phyloP scores from a whole-genome alignment of 2,797 vertebrate genomes.

The Darevskia mixta region DNA sequence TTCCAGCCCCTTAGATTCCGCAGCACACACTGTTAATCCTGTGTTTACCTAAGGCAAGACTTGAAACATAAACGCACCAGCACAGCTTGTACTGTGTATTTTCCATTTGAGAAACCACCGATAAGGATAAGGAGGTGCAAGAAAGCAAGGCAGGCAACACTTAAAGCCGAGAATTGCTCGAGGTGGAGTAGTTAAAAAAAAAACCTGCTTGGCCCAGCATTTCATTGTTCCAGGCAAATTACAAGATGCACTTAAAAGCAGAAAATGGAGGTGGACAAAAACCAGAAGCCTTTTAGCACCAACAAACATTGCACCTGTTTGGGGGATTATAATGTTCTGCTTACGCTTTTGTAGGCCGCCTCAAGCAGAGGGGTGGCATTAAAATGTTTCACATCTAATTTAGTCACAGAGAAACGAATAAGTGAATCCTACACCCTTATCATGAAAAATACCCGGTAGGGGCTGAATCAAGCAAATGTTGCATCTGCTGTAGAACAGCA shows the following conservation, averaged over 20 bases:
- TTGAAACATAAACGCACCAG: slow-evolving; percentile 18
- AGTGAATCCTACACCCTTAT: neutral
- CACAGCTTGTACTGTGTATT: slow-evolving; percentile 37
- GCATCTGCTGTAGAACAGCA: neutral
- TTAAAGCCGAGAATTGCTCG: accelerated
- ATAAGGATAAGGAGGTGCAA: slow-evolving; percentile 45
- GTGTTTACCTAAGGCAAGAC: slow-evolving; percentile 66
- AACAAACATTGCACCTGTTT: too few relatives aligned
- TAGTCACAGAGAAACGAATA: too few relatives aligned
- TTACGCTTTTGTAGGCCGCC: neutral
- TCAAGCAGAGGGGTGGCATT: neutral
- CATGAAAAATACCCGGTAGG: neutral
- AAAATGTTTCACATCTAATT: neutral
- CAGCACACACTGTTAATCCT: slow-evolving; percentile 29
- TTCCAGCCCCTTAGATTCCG: slow-evolving; percentile 21
- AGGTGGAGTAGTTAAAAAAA: neutral
- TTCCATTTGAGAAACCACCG: slow-evolving; percentile 42
- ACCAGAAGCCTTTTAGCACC: accelerated
- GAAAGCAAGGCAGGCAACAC: neutral
- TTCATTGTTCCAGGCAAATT: neutral
- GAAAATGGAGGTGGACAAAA: accelerated
- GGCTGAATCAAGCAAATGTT: neutral
- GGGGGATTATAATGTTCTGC: neutral
- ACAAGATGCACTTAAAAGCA: neutral
- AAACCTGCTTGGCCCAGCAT: accelerated